Evolutionary conservation across 2,797 vertebrate species (phyloP).

Genomic region (Trichosurus vulpecula): DNA sequence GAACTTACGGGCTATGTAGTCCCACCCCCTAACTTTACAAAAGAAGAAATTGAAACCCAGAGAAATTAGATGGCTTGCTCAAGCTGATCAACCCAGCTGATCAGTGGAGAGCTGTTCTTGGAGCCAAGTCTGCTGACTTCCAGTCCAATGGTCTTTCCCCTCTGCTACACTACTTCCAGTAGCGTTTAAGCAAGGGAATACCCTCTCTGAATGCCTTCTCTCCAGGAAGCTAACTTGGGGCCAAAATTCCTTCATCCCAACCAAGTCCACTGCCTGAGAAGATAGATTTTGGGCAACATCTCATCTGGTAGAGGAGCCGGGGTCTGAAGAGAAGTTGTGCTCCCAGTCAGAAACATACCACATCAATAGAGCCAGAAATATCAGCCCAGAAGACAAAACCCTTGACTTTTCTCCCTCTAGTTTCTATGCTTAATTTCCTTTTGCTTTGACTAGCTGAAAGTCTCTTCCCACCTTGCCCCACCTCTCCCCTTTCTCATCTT

Average conservation of each 20-base stretch:
- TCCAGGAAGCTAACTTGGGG: not conserved
- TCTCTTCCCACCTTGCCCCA: no score
- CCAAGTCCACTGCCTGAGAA: not conserved
- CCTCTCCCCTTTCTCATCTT: not conserved
- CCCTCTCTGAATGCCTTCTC: not conserved
- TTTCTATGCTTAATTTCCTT: accelerated
- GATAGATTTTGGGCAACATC: not conserved
- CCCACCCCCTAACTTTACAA: not conserved
- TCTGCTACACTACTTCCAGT: not conserved
- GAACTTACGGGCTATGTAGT: accelerated
- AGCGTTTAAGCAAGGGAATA: not conserved
- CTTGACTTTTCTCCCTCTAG: not conserved
- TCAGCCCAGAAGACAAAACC: no score
- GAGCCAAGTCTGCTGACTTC: not conserved
- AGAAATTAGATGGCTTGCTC: not conserved
- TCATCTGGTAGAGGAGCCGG: not conserved
- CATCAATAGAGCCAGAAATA: not conserved
- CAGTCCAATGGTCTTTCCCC: not conserved
- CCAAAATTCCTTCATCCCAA: accelerated
- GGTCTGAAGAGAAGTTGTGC: not conserved
- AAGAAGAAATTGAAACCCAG: not conserved
- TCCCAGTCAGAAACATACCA: not conserved
- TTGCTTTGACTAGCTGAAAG: accelerated
- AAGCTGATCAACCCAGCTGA: not conserved
- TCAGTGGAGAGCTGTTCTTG: no score